Evolutionary conservation across 2,888 invertebrate genomes (phyloP).

Genomic region (Psylliodes chrysocephalus): DNA sequence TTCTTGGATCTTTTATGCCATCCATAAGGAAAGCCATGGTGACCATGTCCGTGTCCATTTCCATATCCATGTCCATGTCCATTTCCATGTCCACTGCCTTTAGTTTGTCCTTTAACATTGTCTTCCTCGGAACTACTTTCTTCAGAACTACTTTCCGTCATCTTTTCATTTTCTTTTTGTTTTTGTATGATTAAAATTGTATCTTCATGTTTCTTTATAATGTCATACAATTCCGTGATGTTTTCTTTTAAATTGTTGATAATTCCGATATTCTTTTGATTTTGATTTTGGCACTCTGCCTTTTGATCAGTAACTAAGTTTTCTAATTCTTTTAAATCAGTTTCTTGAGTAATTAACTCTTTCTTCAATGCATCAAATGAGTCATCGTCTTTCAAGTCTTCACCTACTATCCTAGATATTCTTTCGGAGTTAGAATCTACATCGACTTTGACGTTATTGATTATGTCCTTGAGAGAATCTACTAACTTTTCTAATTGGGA

Average conservation of each 20-base stretch:
- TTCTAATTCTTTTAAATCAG: slow-evolving; percentile 3
- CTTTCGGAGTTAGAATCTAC: neutral
- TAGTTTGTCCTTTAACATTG: too few relatives aligned
- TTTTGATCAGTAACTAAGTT: neutral
- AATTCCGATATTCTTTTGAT: neutral
- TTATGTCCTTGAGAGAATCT: neutral
- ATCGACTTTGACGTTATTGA: neutral
- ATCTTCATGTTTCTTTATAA: slow-evolving; percentile 18
- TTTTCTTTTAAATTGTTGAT: slow-evolving; percentile 8
- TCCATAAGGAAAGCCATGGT: neutral
- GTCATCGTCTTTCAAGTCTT: neutral
- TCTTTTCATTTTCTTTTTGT: neutral
- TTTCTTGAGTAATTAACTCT: neutral
- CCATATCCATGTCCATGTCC: neutral
- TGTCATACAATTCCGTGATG: slow-evolving; percentile 3
- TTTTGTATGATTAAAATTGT: slow-evolving; percentile 8
- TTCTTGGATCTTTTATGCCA: too few relatives aligned
- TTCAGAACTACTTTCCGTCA: neutral
- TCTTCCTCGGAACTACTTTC: neutral
- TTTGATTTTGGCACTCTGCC: neutral
- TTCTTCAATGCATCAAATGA: neutral
- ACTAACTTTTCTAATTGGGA: neutral
- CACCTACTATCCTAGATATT: neutral
- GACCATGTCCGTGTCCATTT: neutral
- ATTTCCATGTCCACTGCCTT: neutral